Conservation (phyloP, 2,797 vertebrate genomes). For the Microctenopoma stevenorrisi region DNA sequence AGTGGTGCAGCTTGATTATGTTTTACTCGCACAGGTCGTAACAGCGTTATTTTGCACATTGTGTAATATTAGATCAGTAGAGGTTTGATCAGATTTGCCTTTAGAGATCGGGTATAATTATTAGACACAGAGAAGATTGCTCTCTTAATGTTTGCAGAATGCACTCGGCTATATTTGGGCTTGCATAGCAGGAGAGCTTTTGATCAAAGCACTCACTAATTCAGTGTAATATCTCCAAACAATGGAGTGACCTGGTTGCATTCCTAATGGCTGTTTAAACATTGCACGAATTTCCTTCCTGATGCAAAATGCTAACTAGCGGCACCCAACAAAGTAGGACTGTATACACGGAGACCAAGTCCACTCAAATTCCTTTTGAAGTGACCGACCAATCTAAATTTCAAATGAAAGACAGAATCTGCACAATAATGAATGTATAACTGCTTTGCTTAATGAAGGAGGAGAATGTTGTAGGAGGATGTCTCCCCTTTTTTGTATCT, state of each 20-base stretch:
- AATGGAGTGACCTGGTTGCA: slow-evolving; percentile 83
- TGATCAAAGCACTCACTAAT: slow-evolving; percentile 87
- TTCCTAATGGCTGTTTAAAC: slow-evolving; percentile 86
- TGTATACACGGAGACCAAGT: slow-evolving; percentile 87
- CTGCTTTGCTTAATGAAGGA: slow-evolving; percentile 86
- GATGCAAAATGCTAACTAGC: slow-evolving; percentile 95
- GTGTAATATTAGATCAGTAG: slow-evolving; percentile 31
- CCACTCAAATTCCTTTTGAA: slow-evolving; percentile 94
- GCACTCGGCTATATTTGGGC: slow-evolving; percentile 80
- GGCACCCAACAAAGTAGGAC: slow-evolving; percentile 86
- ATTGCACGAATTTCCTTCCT: slow-evolving; percentile 85
- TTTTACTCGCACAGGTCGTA: slow-evolving; percentile 17
- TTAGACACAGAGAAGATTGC: slow-evolving; percentile 73
- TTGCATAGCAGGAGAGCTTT: slow-evolving; percentile 81
- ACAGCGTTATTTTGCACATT: slow-evolving; percentile 18
- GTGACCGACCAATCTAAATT: slow-evolving; percentile 95
- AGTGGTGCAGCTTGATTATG: slow-evolving; percentile 8
- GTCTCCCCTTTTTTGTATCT: slow-evolving; percentile 80
- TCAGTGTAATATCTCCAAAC: slow-evolving; percentile 85
- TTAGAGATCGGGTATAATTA: slow-evolving; percentile 68
- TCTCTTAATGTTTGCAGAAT: slow-evolving; percentile 79
- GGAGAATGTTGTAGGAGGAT: slow-evolving; percentile 81
- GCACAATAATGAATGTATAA: slow-evolving; percentile 92
- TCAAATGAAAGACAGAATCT: slow-evolving; percentile 93
- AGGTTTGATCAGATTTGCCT: slow-evolving; percentile 54